Conservation (phyloP, 2,797 vertebrate species). For the Clarias platycephalus region DNA sequence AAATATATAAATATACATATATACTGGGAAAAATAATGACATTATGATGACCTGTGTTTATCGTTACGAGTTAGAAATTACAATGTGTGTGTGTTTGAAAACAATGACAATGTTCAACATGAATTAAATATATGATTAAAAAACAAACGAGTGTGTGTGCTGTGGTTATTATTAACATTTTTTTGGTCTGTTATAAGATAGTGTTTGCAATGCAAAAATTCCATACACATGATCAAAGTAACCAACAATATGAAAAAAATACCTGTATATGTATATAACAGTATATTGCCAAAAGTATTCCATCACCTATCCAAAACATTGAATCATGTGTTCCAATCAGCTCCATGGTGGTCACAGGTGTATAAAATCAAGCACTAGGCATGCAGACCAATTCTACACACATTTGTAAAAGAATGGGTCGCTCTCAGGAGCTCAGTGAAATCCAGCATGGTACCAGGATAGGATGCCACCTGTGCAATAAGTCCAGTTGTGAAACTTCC, state of each 20-base stretch:
- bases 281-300: no score
- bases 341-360: no score
- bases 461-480: no score
- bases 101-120: slow-evolving; percentile 68
- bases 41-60: slow-evolving; percentile 75
- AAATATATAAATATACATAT: slow-evolving; percentile 73
- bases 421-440: no score
- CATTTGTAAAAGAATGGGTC: no score
- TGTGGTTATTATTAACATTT: slow-evolving; percentile 1
- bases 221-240: neutral
- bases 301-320: no score
- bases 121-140: slow-evolving; percentile 66
- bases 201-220: neutral
- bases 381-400: no score
- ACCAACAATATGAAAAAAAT: neutral
- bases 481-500: no score
- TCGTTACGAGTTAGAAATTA: slow-evolving; percentile 67
- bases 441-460: no score
- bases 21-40: slow-evolving; percentile 78
- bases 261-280: no score
- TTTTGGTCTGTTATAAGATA: neutral
- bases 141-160: slow-evolving; percentile 51
- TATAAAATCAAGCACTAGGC: no score
- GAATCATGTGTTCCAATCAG: no score
- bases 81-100: slow-evolving; percentile 73